Base-by-base conservation (phyloP, 64 coral and sea anemone genomes). In the Dendrophyllia cribrosa region DNA sequence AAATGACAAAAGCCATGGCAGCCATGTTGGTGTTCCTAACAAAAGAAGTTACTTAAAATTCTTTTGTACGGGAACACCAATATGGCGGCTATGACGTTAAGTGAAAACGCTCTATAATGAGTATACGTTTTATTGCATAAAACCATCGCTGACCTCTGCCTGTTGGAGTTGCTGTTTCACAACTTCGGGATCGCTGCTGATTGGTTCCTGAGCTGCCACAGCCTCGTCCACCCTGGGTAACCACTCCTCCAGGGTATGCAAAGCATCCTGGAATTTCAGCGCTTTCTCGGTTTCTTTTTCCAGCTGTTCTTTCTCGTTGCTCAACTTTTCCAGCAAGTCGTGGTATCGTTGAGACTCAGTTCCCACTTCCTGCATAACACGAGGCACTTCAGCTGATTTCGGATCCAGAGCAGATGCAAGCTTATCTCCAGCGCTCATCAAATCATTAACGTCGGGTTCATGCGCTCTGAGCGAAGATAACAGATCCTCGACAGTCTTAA, bases 171-270 rank as follows among this genome's bases (percentile, higher is more conserved):
- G 95, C 14, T 94, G 79, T 46, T 94, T 97, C 4, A 97, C 92
- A 2, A 90, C 70, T 51, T 97, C 92, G 24, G 95, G 92, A n/a
- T 97, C 95, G 51, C 95, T 94, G 71, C 95, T 97, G 59, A 97
- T 81, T 70, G 95, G 88, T 76, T 94, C 88, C 53, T 94, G 95
- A 19, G 91, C 76, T 50, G 68, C 81, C 23, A 97, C 92, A 14
- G 82, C 70, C 60, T 97, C 92, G 61, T 97, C 92, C 0, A 93
- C 87, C 21, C 56, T 78, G 26, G 95, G 95, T 82, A 97, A 88
- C 95, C 87, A 93, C 58, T 97, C 83, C 74, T 97, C 95, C 43
- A 97, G 66, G 13, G 79, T 89, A 13, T 69, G 66, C 70, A 97
- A 48, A 45, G 92, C 75, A 94, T 97, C 95, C 67, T 94, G 92